Conservation (phyloP, 2,113 vertebrate genomes). For the Pseudorhombus dupliciocellatus region DNA sequence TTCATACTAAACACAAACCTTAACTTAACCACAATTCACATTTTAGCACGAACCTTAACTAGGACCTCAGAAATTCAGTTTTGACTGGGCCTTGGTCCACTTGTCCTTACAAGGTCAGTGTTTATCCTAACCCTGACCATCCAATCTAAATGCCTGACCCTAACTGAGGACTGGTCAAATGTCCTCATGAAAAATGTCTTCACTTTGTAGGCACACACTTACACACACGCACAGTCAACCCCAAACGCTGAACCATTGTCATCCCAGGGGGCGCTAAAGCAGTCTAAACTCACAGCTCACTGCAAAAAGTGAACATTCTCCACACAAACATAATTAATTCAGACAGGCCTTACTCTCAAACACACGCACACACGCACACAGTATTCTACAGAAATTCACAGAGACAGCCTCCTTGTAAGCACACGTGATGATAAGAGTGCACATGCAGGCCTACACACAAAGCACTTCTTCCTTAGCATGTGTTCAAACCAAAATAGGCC, state of each 20-base stretch:
- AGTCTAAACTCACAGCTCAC: background rate
- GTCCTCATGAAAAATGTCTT: no score
- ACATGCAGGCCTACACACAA: conserved; percentile 32
- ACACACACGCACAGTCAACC: background rate
- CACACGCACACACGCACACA: conserved; percentile 3
- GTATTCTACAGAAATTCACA: conserved; percentile 12
- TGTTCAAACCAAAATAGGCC: conserved; percentile 77
- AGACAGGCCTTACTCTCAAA: conserved; percentile 7
- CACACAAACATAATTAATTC: conserved; percentile 10
- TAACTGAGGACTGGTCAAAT: no score
- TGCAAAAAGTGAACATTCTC: background rate
- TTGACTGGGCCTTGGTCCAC: no score
- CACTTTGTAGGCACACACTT: background rate
- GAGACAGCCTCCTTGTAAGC: conserved; percentile 21
- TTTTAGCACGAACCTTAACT: no score
- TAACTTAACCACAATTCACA: no score
- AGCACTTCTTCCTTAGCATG: conserved; percentile 61
- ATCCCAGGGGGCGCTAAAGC: conserved; percentile 1
- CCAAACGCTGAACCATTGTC: background rate
- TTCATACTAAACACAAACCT: no score
- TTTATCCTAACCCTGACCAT: no score
- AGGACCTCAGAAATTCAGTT: no score
- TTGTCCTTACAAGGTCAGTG: no score
- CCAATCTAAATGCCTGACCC: no score
- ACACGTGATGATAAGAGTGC: conserved; percentile 27